A percentile compares a stretch with the other conserved stretches of the same genome.
Evolutionary conservation across 2,888 invertebrate genomes (phyloP).

Genomic region (Salticus scenicus): DNA sequence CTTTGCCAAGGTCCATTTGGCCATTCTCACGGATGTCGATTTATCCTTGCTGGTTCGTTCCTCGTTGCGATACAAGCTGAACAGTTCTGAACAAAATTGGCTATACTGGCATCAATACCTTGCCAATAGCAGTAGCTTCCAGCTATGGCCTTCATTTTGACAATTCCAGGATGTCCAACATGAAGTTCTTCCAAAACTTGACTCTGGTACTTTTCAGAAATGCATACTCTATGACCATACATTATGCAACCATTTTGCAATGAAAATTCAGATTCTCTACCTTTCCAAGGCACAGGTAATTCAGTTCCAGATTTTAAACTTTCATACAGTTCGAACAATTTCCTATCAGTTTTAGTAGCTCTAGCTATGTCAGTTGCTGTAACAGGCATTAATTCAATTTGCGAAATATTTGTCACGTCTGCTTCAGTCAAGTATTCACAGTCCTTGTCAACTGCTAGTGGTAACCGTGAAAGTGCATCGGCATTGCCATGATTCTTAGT

Average conservation of each 20-base stretch:
- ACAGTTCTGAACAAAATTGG: conserved; percentile 49
- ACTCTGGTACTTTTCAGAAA: conserved; percentile 49
- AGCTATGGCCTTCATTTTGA: conserved; percentile 51
- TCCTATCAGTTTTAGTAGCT: conserved; percentile 51
- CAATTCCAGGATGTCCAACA: conserved; percentile 47
- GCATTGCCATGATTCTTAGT: conserved; percentile 49
- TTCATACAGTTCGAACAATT: conserved; percentile 51
- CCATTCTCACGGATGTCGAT: no score
- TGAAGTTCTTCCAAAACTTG: conserved; percentile 27
- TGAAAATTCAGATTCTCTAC: conserved; percentile 50
- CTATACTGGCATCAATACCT: conserved; percentile 48
- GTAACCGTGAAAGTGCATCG: conserved; percentile 51
- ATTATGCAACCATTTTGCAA: conserved; percentile 51
- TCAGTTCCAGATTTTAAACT: conserved; percentile 50
- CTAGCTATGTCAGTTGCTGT: conserved; percentile 51
- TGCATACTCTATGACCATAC: conserved; percentile 51
- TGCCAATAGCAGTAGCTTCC: conserved; percentile 53
- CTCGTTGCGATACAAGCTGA: conserved; percentile 51
- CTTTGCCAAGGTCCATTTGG: no score
- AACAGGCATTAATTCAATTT: conserved; percentile 50
- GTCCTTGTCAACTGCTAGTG: conserved; percentile 46
- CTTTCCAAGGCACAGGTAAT: conserved; percentile 47
- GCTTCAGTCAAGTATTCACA: conserved; percentile 49
- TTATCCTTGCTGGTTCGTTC: conserved; percentile 53
- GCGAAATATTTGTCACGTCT: conserved; percentile 51